Base-by-base conservation (phyloP, 2,797 vertebrate species). In the Cyclura pinguis region DNA sequence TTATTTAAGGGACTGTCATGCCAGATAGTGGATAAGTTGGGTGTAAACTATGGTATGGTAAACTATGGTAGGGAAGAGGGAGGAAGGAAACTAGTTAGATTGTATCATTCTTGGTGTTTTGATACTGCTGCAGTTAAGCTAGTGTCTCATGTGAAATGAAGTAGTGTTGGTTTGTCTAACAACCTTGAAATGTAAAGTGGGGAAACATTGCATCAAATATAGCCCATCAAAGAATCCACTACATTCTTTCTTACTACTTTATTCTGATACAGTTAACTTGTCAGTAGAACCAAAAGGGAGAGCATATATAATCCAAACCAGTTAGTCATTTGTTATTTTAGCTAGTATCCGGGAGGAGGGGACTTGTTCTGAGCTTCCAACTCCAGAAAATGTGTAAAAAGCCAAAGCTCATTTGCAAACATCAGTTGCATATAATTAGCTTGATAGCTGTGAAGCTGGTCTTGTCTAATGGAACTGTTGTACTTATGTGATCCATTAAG, bases 391-490 rank as follows among this genome's bases (percentile, higher is more conserved):
- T 87, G 59, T 69, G 35, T 67, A 80, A 35, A 57, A 87, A 87
- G 59, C 42, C 29, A 52, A 20, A 35, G 42, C 42, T 87, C 42
- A 80, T 80, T 87, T 87, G 38, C 16, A 64, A 22, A 87, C 38
- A n/a, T 69, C 57, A 50, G 59, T 78, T 78, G 29, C 42, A 50
- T 67, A 52, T 67, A 80, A 87, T 87, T 87, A 87, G 74, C 24
- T 74, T 78, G 86, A 87, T 69, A 80, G 77, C 76, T n/a, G 1
- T 35, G 86, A 80, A 87, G 20, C 86, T 80, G 32, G 42, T 77
- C 24, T 77, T 77, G 73, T 80, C 16, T 87, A 87, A 78, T 78
- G 42, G 74, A 78, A 78, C 57, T 47, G 86, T 62, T 50, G 27
- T 80, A 50, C 20, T 80, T 69, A n/a, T 52, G 20, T 52, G 86